phyloP scores from a whole-genome alignment of 1,140 invertebrate species.

The Nautilus pompilius region DNA sequence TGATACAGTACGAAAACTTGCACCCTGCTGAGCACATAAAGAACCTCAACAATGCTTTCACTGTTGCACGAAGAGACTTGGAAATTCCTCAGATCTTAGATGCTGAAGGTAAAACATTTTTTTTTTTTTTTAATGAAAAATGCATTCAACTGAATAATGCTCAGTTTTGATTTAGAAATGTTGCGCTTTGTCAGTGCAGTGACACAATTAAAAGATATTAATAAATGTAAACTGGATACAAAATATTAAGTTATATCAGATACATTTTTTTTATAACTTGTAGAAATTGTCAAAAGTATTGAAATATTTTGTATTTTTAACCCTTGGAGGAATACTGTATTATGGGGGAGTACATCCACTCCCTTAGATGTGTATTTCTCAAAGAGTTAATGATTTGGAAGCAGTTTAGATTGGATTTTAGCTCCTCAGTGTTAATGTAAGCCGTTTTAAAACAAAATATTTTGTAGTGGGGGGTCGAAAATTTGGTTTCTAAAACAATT shows the following conservation, averaged over 20 bases:
- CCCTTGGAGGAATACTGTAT: too few species aligned
- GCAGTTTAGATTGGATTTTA: too few species aligned
- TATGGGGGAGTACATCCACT: too few species aligned
- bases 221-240: background rate
- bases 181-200: background rate
- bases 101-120: conserved; percentile 65
- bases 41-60: conserved; percentile 89
- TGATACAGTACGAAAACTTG: conserved; percentile 72
- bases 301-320: too few species aligned
- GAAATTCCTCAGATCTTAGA: conserved; percentile 89
- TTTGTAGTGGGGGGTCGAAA: too few species aligned
- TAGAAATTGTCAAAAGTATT: background rate
- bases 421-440: too few species aligned
- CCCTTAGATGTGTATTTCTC: too few species aligned
- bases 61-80: conserved; percentile 84
- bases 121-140: background rate
- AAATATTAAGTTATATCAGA: background rate
- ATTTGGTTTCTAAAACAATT: too few species aligned
- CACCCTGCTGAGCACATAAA: conserved; percentile 55
- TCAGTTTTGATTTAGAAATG: background rate
- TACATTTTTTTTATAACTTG: background rate
- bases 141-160: background rate
- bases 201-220: background rate
- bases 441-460: too few species aligned
- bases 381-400: too few species aligned